phyloP scores from a whole-genome alignment of 2,113 vertebrate genomes.

The Ictalurus punctatus region DNA sequence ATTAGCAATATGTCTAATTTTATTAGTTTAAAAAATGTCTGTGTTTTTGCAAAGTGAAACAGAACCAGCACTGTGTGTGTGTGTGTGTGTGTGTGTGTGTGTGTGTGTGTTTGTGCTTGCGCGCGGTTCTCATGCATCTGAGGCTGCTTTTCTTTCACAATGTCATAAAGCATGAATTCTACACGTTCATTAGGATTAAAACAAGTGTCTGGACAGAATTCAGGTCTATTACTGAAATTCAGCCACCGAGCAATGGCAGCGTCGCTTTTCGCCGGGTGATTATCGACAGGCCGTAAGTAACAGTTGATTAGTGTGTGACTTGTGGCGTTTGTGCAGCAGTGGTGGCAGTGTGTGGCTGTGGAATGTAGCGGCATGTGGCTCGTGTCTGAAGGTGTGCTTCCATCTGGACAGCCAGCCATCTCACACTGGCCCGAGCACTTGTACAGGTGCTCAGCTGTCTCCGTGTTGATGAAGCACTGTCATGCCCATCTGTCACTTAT shows the following conservation, averaged over 20 bases:
- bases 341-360: conserved; percentile 50
- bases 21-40: neutral
- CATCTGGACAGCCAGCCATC: conserved; percentile 64
- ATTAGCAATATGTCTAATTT: neutral
- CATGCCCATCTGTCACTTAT: conserved; percentile 70
- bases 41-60: neutral
- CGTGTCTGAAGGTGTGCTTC: conserved; percentile 62
- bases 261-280: neutral
- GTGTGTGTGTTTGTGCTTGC: neutral
- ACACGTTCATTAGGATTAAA: conserved; percentile 3
- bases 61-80: neutral
- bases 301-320: conserved; percentile 38
- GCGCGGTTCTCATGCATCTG: neutral
- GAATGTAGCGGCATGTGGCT: conserved; percentile 59
- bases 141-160: conserved; percentile 1
- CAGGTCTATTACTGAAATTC: conserved; percentile 8
- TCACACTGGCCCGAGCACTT: conserved; percentile 61
- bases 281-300: conserved; percentile 42
- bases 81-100: too few species aligned
- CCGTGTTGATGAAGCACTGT: conserved; percentile 64
- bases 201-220: conserved; percentile 1
- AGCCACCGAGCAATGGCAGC: neutral
- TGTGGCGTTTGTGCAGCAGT: conserved; percentile 27
- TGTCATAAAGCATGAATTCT: conserved; percentile 11
- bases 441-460: conserved; percentile 66